Evolutionary conservation across 2,888 invertebrate species (phyloP), one percentile per base, ranked within the genome.

Genomic region (Cheilosia urbana): DNA sequence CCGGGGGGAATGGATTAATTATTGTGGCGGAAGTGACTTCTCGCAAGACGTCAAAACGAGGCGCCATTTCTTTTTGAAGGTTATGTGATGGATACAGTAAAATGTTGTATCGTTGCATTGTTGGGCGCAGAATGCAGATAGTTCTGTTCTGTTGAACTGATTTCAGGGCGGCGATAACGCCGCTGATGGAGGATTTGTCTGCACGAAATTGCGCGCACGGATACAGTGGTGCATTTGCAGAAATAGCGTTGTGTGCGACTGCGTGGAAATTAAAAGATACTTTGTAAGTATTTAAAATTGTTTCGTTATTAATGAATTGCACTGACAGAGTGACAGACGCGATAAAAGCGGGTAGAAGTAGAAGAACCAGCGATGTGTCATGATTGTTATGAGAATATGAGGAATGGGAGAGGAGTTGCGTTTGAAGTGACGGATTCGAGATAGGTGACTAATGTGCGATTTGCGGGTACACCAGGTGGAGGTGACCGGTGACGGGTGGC

Each of bases 51-150:
- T 30, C 34, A 51, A 57, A 49, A 49, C n/a, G 66, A 83, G 78
- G 83, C 83, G 83, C 78, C 83, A 66, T 78, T 75, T 77, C 45
- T 69, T 68, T 75, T 66, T 77, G 73, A 84, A 84, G 78, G 73
- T 73, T 84, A 53, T 68, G 21, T 13, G 49, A 21, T 19, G 21
- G 58, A 34, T 69, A 57, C 30, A 51, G 21, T 49, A 34, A 9
- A 34, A 34, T 34, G 37, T 58, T 24, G 21, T 21, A 24, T 65
- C 17, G 40, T 51, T 13, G 37, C 37, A 37, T 37, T 37, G 37
- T 37, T 37, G 13, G 4, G 4, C 37, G 37, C 13, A 13, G 37
- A 42, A 51, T 73, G 30, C 34, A 42, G 76, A 76, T 76, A 72
- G 65, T 68, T 80, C 53, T 75, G 57, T 73, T 83, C 49, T 68